Evolutionary conservation across 2,888 invertebrate genomes (phyloP).

Genomic region (Parapristionchus giblindavisi): DNA sequence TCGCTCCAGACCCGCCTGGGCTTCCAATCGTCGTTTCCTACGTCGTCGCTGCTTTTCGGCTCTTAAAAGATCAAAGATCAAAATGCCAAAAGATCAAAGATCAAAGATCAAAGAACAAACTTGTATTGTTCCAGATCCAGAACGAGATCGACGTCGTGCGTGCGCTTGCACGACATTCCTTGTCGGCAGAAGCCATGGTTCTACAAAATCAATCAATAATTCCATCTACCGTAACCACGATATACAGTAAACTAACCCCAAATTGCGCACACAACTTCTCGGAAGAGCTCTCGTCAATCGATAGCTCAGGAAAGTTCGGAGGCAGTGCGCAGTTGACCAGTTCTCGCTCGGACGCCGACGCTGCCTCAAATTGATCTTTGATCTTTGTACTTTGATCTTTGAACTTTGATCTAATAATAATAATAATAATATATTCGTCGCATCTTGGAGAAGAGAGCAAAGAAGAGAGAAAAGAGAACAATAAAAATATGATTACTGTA

Average conservation of each 20-base stretch:
- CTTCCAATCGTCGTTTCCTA: slow-evolving; percentile 36
- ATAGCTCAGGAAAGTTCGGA: background rate
- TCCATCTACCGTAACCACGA: too few species aligned
- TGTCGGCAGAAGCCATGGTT: slow-evolving; percentile 58
- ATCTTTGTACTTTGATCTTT: too few species aligned
- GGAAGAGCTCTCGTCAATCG: background rate
- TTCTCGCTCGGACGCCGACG: slow-evolving; percentile 12
- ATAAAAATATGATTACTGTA: background rate
- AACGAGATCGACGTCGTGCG: slow-evolving; percentile 61
- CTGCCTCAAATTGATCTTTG: too few species aligned
- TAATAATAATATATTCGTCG: too few species aligned
- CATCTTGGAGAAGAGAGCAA: too few species aligned
- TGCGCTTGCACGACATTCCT: slow-evolving; percentile 42
- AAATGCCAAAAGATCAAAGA: slow-evolving; percentile 25
- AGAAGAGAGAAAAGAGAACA: too few species aligned
- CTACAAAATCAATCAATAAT: slow-evolving; percentile 44
- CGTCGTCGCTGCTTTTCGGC: slow-evolving; percentile 31
- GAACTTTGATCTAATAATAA: too few species aligned
- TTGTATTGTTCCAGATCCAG: slow-evolving; percentile 57
- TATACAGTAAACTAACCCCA: background rate
- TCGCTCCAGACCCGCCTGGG: slow-evolving; percentile 33
- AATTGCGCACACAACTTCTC: slow-evolving; percentile 24
- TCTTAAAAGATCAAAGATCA: background rate
- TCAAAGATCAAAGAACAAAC: slow-evolving; percentile 1
- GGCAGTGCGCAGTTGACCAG: slow-evolving; percentile 22